Percentiles rank a stretch among this genome's conserved stretches.
Evolutionary conservation across 2,888 invertebrate species (phyloP).

Genomic region (Imbricaverruca yamaguchii): DNA sequence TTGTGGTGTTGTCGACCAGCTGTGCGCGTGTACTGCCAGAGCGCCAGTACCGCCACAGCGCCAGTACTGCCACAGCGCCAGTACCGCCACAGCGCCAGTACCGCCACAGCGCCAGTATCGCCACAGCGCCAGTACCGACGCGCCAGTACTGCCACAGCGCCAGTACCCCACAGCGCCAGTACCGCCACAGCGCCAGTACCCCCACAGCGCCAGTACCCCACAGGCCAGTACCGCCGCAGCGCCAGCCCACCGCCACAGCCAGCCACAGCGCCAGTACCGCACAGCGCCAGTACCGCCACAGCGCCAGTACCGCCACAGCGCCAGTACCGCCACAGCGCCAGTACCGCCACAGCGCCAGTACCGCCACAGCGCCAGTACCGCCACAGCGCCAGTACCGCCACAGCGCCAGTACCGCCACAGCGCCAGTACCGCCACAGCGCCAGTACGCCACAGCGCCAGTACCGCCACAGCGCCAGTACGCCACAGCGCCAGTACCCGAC

Average conservation of each 20-base stretch:
- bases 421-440: background rate
- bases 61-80: no score
- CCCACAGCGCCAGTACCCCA: background rate
- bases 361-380: slow-evolving; percentile 22
- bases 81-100: background rate
- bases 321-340: background rate
- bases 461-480: slow-evolving; percentile 24
- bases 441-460: background rate
- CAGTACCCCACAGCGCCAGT: background rate
- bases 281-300: background rate
- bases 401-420: slow-evolving; percentile 26
- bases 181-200: slow-evolving; percentile 23
- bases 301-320: slow-evolving; percentile 27
- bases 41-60: no score
- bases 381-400: background rate
- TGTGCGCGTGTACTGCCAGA: no score
- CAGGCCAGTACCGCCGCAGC: slow-evolving; percentile 22
- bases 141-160: background rate
- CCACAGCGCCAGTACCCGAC: background rate
- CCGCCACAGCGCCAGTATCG: slow-evolving; percentile 3
- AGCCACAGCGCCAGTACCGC: no score
- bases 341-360: background rate
- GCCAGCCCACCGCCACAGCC: no score
- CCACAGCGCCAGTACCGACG: no score
- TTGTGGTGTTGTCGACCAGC: no score